These are phyloP conservation scores for Philonicus albiceps DNA, from an alignment of 2,888 invertebrate species.

Conservation along the genomic window DNA sequence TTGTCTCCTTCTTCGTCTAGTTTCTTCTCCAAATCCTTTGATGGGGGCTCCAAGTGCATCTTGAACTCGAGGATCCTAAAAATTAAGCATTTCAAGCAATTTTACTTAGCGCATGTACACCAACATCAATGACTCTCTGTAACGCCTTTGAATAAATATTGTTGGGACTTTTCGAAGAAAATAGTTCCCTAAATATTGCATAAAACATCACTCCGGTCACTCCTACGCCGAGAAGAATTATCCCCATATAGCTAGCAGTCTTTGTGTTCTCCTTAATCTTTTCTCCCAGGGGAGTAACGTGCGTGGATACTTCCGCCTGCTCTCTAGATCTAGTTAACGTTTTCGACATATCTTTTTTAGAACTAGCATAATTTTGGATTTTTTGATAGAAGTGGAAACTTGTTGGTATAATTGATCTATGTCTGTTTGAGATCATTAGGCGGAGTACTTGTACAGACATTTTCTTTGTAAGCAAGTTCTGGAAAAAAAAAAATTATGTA, in stretches of 20 bases:
- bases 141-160: conserved; percentile 83
- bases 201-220: conserved; percentile 85
- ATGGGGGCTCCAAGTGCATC: conserved; percentile 90
- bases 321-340: conserved; percentile 15
- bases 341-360: conserved; percentile 7
- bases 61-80: conserved; percentile 74
- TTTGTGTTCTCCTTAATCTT: conserved; percentile 88
- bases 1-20: conserved; percentile 79
- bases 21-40: conserved; percentile 88
- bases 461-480: not conserved
- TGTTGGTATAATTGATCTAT: not conserved
- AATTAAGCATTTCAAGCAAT: conserved; percentile 42
- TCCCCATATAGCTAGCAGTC: conserved; percentile 77
- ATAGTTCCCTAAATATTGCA: conserved; percentile 83
- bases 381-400: not conserved
- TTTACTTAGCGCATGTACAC: conserved; percentile 49
- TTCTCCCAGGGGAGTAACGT: conserved; percentile 74
- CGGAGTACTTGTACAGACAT: not conserved
- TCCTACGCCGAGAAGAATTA: conserved; percentile 82
- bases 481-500: not conserved
- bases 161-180: conserved; percentile 87
- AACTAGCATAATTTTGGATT: conserved; percentile 34
- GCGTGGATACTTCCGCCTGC: conserved; percentile 56
- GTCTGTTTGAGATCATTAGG: not conserved
- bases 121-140: conserved; percentile 74